Conservation (phyloP, 1,140 invertebrate species). For the Archegozetes longisetosus region DNA sequence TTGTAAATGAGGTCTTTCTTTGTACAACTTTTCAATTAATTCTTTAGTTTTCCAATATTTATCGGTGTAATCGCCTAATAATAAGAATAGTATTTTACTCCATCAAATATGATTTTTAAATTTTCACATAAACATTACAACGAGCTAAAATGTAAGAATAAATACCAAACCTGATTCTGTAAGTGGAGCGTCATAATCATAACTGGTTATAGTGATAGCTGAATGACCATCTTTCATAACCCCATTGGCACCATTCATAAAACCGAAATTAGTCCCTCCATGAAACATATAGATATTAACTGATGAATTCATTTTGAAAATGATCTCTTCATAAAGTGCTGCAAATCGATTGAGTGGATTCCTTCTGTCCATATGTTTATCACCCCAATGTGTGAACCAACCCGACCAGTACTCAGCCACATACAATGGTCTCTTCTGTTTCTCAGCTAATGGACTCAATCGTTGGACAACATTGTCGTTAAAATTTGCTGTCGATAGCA, state of each 20-base stretch:
- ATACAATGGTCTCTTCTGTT: conserved; percentile 22
- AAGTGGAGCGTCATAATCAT: conserved; percentile 71
- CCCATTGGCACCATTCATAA: conserved; percentile 21
- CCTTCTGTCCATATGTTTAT: conserved; percentile 12
- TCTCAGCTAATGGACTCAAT: too few species aligned
- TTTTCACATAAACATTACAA: too few species aligned
- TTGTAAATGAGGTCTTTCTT: conserved; percentile 28
- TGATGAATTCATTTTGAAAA: conserved; percentile 34
- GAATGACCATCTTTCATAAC: conserved; percentile 33
- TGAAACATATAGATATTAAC: conserved; percentile 46
- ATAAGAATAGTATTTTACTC: conserved; percentile 33
- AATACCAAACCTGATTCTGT: conserved; percentile 61
- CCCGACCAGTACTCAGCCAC: conserved; percentile 30
- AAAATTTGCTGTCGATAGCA: conserved; percentile 10
- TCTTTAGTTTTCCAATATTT: conserved; percentile 31
- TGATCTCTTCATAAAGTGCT: conserved; percentile 11
- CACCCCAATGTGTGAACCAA: conserved; percentile 29
- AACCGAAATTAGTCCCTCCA: conserved; percentile 22
- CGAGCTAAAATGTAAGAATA: too few species aligned
- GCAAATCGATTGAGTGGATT: conserved; percentile 17
- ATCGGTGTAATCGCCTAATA: conserved; percentile 31
- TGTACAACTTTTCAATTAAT: conserved; percentile 22
- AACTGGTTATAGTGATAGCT: conserved; percentile 53
- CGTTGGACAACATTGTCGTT: conserved; percentile 4
- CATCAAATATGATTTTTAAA: conserved; percentile 39